Base-by-base conservation (phyloP, 2,797 vertebrate species). In the Sebastes ruberrimus region DNA sequence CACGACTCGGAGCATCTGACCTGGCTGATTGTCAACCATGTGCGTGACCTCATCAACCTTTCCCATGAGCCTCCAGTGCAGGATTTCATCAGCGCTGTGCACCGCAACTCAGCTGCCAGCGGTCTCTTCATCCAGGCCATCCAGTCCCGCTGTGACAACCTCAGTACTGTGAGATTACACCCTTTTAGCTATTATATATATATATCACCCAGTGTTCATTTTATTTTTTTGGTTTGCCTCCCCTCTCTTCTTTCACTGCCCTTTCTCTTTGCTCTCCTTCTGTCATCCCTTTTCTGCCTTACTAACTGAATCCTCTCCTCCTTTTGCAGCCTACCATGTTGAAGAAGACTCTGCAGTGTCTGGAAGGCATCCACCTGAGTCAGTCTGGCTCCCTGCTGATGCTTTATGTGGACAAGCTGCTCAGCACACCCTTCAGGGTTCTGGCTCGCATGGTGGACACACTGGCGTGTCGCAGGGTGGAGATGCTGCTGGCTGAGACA, bases 41-140 rank as follows among this genome's bases (percentile, higher is more conserved):
- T 99, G 76, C 97, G 97, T 60, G 99, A 99, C 88, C 96, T 99
- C 81, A 98, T 99, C 94, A 95, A 85, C 89, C 96, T 99, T 57
- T 99, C 97, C 59, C 98, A 98, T 20, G 99, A 99, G 86, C 99
- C 99, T 49, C 98, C 99, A 0, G 99, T 99, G 32, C 99, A 99
- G 93, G 99, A 99, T 89, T 99, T 99, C 71, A 98, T 99, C 84
- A 99, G 99, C 22, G 99, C 99, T 10, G 94, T 99, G 74, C 99
- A 99, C 87, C 97, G 99, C 35, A 99, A 98, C 90, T 97, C 99
- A 0, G 98, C 99, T 8, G 99, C 99, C 74, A 99, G 98, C 0
- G 98, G 99, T 57, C 98, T 99, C 56, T 99, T 99, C 93, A 99
- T 99, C 87, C 98, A 99, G 90, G 99, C 99, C 14, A 98, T 99